These are phyloP conservation scores for Gibbula magus DNA, from an alignment of 2,888 invertebrate species.

Conservation along the genomic window DNA sequence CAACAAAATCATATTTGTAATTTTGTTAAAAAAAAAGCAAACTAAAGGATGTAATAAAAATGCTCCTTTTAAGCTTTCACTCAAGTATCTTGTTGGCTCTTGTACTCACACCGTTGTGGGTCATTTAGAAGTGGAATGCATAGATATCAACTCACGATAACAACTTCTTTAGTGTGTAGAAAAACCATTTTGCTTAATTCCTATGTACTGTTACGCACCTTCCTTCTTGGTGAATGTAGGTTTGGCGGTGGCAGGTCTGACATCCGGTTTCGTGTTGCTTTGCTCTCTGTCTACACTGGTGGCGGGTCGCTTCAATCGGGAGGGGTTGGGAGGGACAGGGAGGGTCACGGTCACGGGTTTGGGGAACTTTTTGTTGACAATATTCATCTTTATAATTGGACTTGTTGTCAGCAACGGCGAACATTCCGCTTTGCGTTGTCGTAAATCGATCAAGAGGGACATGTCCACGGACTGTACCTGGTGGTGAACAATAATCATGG, in stretches of 20 bases:
- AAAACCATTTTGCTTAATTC: too few species aligned
- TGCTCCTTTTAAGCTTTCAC: too few species aligned
- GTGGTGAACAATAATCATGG: too few species aligned
- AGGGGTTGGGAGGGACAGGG: conserved; percentile 61
- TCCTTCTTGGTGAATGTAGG: conserved; percentile 4
- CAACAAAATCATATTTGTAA: too few species aligned
- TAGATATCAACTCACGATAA: too few species aligned
- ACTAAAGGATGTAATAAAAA: too few species aligned
- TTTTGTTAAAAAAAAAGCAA: too few species aligned
- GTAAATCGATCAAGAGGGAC: conserved; percentile 58
- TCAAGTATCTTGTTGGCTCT: too few species aligned
- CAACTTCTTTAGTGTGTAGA: too few species aligned
- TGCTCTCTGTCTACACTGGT: conserved; percentile 48
- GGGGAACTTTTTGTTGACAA: conserved; percentile 45
- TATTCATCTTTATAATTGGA: conserved; percentile 54
- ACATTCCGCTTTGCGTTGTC: conserved; percentile 50
- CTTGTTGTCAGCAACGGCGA: conserved; percentile 55
- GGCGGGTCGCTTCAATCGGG: conserved; percentile 53
- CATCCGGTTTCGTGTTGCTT: background rate
- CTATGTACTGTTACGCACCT: background rate
- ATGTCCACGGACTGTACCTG: conserved; percentile 68
- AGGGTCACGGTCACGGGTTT: conserved; percentile 61
- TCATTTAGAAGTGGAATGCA: too few species aligned
- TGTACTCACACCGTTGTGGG: too few species aligned
- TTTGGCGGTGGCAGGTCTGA: conserved; percentile 24